Evolutionary conservation across 2,113 vertebrate species (phyloP).

Genomic region (Anarrhichthys ocellatus): DNA sequence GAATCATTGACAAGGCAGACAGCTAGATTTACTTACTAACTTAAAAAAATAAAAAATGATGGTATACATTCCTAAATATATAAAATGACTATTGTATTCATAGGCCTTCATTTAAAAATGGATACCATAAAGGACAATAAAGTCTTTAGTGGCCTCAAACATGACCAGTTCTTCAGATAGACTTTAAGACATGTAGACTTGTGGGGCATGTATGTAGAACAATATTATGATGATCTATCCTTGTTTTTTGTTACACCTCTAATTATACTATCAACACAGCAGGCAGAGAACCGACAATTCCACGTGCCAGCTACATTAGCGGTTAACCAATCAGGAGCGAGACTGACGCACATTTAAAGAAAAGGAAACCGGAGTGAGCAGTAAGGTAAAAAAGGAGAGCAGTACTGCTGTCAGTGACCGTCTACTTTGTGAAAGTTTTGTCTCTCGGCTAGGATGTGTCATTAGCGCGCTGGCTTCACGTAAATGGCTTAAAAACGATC

Average conservation of each 20-base stretch:
- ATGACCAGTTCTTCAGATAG: neutral
- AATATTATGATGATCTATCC: too few species aligned
- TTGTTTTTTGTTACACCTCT: too few species aligned
- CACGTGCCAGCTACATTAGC: neutral
- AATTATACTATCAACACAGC: neutral
- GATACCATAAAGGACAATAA: neutral
- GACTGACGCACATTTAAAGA: neutral
- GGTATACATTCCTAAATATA: neutral
- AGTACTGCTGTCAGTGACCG: accelerated
- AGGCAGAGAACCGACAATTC: neutral
- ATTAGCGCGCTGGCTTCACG: neutral
- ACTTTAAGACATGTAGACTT: neutral
- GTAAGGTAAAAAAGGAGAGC: neutral
- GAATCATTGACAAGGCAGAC: conserved; percentile 13
- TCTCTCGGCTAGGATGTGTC: neutral
- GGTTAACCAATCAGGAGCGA: conserved; percentile 24
- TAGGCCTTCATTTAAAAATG: neutral
- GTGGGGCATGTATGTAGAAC: neutral
- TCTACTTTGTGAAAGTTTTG: neutral
- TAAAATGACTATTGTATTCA: neutral
- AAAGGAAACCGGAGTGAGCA: neutral
- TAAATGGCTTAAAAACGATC: conserved; percentile 44
- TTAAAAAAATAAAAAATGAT: neutral
- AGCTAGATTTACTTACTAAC: conserved; percentile 29
- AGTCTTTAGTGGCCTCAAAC: neutral